Evolutionary conservation across 2,797 vertebrate genomes (phyloP).

Genomic region (Neosilurus hyrtlii): DNA sequence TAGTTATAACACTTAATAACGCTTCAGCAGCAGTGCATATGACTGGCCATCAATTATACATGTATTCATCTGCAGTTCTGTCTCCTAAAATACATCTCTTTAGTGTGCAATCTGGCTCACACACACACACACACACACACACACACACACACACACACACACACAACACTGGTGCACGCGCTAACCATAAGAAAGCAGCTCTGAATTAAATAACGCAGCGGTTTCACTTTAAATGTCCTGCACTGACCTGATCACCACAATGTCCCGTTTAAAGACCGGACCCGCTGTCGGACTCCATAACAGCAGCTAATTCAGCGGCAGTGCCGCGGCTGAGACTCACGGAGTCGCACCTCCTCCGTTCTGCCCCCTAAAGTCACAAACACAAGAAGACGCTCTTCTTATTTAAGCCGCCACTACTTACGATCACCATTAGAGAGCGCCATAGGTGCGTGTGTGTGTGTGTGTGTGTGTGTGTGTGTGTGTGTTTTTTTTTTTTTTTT

Average conservation of each 20-base stretch:
- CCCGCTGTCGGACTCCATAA: slow-evolving; percentile 1
- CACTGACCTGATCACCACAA: slow-evolving; percentile 15
- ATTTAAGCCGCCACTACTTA: neutral
- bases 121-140: neutral
- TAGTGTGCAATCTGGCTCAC: neutral
- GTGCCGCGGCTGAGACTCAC: slow-evolving; percentile 1
- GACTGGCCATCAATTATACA: neutral
- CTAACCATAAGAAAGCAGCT: slow-evolving; percentile 23
- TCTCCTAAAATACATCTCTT: neutral
- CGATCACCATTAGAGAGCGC: slow-evolving; percentile 17
- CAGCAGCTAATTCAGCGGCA: slow-evolving; percentile 9
- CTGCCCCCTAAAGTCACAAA: slow-evolving; percentile 27
- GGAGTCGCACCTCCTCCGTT: slow-evolving; percentile 23
- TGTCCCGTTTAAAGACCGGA: neutral
- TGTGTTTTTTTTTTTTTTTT: too few species aligned
- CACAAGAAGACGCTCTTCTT: slow-evolving; percentile 19
- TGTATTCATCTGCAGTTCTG: neutral
- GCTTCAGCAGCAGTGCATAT: neutral
- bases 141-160: neutral
- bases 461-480: too few species aligned
- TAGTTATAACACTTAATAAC: slow-evolving; percentile 7
- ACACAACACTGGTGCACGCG: neutral
- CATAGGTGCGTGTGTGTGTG: neutral
- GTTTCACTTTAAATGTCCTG: neutral
- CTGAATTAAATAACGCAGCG: neutral